Evolutionary conservation across 2,888 invertebrate genomes (phyloP), one percentile per base, ranked within the genome.

Genomic region (Peribatodes rhomboidaria): DNA sequence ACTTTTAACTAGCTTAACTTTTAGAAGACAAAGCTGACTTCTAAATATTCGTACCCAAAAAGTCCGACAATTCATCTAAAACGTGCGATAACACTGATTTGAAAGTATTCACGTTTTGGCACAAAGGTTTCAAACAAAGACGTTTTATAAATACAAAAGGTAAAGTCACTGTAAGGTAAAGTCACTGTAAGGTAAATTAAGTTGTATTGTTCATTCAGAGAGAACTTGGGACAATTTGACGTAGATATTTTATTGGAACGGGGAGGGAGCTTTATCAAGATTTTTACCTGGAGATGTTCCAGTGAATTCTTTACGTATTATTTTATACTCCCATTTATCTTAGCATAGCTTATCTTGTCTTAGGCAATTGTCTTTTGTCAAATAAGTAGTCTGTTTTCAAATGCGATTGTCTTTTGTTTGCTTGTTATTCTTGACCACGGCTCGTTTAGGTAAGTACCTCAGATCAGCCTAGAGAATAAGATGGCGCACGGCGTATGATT

Each of bases 61-160:
- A 52, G 20, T 37, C 50, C 37, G 60, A 64, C 58, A 70, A 69
- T 71, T 71, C 61, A 53, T 67, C 63, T 65, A 69, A 71, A 70
- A 62, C 57, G 59, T 65, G 56, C 62, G 71, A 72, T 72, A 74
- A 65, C 70, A 71, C 72, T 72, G 69, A 71, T 76, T 76, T 69
- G 55, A 67, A 67, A 63, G 69, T 76, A 77, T 75, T 74, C 74
- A 71, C 72, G 70, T 63, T 68, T 65, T 44, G 62, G 65, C 62
- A 71, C 69, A 75, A 74, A 72, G 69, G 69, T 52, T 67, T 68
- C 63, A 71, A 68, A 72, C 70, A 72, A 72, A 68, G 68, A 58
- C 58, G 64, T 67, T 66, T 54, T 46, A 66, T 60, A 67, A 58
- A 68, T 62, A 60, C 66, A 67, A n/a, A n/a, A 69, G 65, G 62